Evolutionary conservation across 2,888 invertebrate species (phyloP).

Genomic region (Hypomecis punctinalis): DNA sequence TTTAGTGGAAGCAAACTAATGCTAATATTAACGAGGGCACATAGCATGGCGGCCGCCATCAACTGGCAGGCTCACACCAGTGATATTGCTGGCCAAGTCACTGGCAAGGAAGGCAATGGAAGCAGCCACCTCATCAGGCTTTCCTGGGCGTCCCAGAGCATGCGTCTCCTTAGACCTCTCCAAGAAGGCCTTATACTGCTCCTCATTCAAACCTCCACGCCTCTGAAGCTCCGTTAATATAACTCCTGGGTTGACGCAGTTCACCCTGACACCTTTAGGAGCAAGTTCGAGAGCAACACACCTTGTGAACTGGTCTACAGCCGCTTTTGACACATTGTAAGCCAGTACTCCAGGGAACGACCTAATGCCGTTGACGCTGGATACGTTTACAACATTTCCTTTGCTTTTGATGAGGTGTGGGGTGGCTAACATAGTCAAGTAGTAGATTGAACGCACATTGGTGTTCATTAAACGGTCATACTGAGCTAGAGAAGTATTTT

Average conservation of each 20-base stretch:
- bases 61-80: conserved; percentile 94
- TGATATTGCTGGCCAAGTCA: conserved; percentile 94
- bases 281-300: conserved; percentile 96
- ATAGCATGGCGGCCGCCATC: conserved; percentile 98
- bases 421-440: conserved; percentile 93
- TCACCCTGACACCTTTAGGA: conserved; percentile 93
- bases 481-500: conserved; percentile 93
- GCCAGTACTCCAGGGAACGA: conserved; percentile 96
- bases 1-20: background rate
- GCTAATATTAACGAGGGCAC: conserved; percentile 91
- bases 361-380: conserved; percentile 96
- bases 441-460: conserved; percentile 93
- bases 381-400: conserved; percentile 98
- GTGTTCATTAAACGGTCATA: conserved; percentile 95
- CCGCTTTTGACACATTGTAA: conserved; percentile 97
- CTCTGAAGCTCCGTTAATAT: conserved; percentile 95
- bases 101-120: conserved; percentile 97
- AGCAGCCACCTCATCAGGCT: conserved; percentile 93
- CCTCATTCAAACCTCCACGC: conserved; percentile 93
- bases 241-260: conserved; percentile 97
- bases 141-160: conserved; percentile 94
- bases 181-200: conserved; percentile 93
- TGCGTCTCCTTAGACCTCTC: conserved; percentile 95
- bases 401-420: conserved; percentile 93
- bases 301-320: conserved; percentile 97